Base-by-base conservation (phyloP, 37 sponge, comb jelly and placozoan species). In the Ephydatia muelleri region DNA sequence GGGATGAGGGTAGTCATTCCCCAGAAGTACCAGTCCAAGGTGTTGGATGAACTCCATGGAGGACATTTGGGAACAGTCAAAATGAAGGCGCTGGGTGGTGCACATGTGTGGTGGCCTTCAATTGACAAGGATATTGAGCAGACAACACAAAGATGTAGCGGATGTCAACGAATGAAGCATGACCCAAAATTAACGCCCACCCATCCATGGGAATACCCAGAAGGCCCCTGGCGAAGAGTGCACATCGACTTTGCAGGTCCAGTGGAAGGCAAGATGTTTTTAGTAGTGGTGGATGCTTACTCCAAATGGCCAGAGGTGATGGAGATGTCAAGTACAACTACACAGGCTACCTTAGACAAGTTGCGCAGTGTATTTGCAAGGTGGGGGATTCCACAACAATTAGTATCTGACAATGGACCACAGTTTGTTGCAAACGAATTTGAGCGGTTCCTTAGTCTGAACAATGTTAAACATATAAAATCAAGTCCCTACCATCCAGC, bases 251-350 rank as follows among this genome's bases (percentile, higher is more conserved):
- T 39, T 71, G 47, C 8, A 8, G 72, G 70, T 6, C 37, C 35
- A 36, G 1, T 5, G 25, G 11, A 9, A 5, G 70, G 70, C 3
- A 9, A 3, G 3, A 6, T 30, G 8, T 71, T 38, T 27, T 35
- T 82, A n/a, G 68, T 82, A 35, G 13, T 83, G 13, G 38, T 75
- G 14, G 84, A 83, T 73, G 84, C 84, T 22, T 75, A 72, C 36
- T 39, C 49, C 32, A 83, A 83, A n/a, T 83, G 84, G 84, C 33
- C 68, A 25, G 76, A 83, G 3, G 30, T 83, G 11, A 23, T 1
- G 68, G 16, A 27, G 32, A 75, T 84, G 67, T 28, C 9, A 0
- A 39, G 72, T 36, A 70, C 73, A 37, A 71, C 83, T 0, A 36
- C 83, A 36, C 43, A 35, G 0, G 28, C 43, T 21, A 39, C 47